A percentile compares a stretch with the other conserved stretches of the same genome.
Conservation (phyloP, 2,113 vertebrate genomes). For the Phyllostomus hastatus region DNA sequence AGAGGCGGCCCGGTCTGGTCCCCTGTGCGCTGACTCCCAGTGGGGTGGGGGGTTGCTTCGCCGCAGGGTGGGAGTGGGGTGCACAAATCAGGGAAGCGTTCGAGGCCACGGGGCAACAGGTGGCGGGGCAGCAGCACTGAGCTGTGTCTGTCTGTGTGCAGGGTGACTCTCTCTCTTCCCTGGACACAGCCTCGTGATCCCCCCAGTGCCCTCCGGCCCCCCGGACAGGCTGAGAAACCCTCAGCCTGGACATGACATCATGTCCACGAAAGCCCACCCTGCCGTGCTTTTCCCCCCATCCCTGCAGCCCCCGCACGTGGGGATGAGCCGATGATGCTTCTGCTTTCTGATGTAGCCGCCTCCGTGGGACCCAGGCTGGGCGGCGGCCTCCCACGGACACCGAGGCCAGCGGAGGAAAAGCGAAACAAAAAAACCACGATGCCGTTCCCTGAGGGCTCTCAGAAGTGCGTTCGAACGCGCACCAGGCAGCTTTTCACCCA, state of each 20-base stretch:
- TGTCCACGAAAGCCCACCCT: not conserved
- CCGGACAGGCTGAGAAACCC: not conserved
- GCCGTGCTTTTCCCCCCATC: not conserved
- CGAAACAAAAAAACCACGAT: too few relatives aligned
- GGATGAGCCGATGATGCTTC: not conserved
- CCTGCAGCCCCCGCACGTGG: not conserved
- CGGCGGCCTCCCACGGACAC: too few relatives aligned
- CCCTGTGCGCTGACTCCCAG: too few relatives aligned
- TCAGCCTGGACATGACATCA: rapidly evolving
- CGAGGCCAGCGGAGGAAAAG: too few relatives aligned
- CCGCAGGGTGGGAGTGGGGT: too few relatives aligned
- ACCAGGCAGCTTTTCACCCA: not conserved
- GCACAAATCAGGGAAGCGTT: rapidly evolving
- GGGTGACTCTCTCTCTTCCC: rapidly evolving
- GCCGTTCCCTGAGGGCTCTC: too few relatives aligned
- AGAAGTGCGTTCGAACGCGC: too few relatives aligned
- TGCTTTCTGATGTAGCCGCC: too few relatives aligned
- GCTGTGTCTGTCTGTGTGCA: rapidly evolving
- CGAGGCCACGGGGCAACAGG: rapidly evolving
- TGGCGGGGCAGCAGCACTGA: rapidly evolving
- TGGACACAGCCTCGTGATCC: not conserved
- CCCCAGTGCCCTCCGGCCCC: rapidly evolving
- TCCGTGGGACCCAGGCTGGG: too few relatives aligned
- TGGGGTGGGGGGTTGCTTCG: too few relatives aligned
- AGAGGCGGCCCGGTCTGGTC: too few relatives aligned